phyloP scores from a whole-genome alignment of 1,140 invertebrate species.

The Penaeus chinensis region DNA sequence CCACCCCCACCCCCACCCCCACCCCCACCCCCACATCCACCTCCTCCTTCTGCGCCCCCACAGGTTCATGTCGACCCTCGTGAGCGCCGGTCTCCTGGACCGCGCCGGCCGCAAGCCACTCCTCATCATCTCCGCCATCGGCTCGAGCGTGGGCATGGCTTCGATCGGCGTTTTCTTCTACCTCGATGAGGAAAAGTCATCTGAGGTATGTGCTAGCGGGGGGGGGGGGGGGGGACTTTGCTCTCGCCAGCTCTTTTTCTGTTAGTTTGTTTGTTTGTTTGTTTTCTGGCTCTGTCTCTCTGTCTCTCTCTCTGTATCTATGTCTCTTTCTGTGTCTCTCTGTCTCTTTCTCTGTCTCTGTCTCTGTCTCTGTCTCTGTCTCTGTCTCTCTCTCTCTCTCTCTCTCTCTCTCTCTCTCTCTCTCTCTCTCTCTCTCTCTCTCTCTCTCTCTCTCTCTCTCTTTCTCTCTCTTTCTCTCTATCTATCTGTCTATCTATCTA shows the following conservation, averaged over 20 bases:
- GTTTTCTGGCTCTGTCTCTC: no score
- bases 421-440: background rate
- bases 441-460: no score
- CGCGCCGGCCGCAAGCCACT: constrained; percentile 66
- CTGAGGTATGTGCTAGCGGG: constrained; percentile 9
- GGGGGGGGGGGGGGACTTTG: no score
- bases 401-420: background rate
- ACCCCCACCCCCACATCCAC: background rate
- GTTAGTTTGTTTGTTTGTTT: no score
- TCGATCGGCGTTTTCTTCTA: constrained; percentile 83
- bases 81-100: constrained; percentile 67
- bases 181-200: constrained; percentile 69
- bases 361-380: background rate
- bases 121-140: constrained; percentile 66
- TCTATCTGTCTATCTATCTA: background rate
- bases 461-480: no score
- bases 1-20: background rate
- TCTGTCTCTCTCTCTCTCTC: background rate
- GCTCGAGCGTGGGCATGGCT: constrained; percentile 78
- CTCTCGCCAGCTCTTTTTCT: no score
- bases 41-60: background rate
- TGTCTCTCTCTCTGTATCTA: no score
- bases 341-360: no score
- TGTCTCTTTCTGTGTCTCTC: background rate
- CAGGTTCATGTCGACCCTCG: constrained; percentile 69